phyloP scores from a whole-genome alignment of 2,888 invertebrate genomes.

The Drosophila bunnanda region DNA sequence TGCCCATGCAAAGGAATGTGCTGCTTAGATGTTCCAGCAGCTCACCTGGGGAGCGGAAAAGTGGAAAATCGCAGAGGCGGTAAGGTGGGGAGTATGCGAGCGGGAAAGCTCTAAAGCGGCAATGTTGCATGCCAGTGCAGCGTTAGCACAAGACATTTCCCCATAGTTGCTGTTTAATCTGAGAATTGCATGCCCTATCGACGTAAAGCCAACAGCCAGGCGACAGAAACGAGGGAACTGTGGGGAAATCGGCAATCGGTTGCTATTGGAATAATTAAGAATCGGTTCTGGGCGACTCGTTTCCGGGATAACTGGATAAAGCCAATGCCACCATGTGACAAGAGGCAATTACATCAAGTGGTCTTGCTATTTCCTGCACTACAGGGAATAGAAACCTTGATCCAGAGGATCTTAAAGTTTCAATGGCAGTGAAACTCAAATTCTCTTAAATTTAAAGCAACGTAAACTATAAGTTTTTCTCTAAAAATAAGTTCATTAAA shows the following conservation, averaged over 20 bases:
- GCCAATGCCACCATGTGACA: conserved; percentile 29
- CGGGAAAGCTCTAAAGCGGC: conserved; percentile 16
- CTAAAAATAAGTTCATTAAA: too few relatives aligned
- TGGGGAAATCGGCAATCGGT: conserved; percentile 38
- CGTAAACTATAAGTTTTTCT: too few relatives aligned
- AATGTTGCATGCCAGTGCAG: conserved; percentile 62
- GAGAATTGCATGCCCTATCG: conserved; percentile 40
- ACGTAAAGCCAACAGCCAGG: conserved; percentile 31
- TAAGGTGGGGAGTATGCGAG: not conserved
- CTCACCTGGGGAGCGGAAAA: conserved; percentile 19
- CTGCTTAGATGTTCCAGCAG: conserved; percentile 27
- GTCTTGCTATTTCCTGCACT: not conserved
- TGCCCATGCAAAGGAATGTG: conserved; percentile 44
- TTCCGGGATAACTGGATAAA: conserved; percentile 16
- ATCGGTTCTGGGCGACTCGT: conserved; percentile 13
- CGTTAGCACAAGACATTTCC: conserved; percentile 53
- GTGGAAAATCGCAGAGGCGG: conserved; percentile 5
- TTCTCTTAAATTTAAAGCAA: not conserved
- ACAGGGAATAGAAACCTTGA: not conserved
- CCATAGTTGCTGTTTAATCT: conserved; percentile 48
- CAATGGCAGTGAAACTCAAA: too few relatives aligned
- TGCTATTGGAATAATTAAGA: conserved; percentile 36
- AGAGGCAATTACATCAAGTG: conserved; percentile 27
- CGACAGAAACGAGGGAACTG: conserved; percentile 14
- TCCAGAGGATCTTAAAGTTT: not conserved